Base-by-base conservation (phyloP, 2,797 vertebrate species). In the Sebastes ruberrimus region DNA sequence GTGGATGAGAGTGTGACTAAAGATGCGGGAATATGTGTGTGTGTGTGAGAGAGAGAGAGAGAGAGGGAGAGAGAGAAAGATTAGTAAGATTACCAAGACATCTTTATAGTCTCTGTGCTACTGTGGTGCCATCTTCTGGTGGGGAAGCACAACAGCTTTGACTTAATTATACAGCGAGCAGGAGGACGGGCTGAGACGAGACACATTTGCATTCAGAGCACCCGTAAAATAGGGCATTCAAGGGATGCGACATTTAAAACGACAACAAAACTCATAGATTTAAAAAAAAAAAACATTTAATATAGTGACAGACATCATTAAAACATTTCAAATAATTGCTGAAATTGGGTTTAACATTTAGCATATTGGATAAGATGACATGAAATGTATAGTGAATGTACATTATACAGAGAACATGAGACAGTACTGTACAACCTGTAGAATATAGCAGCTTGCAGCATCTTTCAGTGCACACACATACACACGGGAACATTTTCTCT, bases 41-140 rank as follows among this genome's bases (percentile, higher is more conserved):
- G 63, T 16, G 28, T 71, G 53, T 59, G 68, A 78, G 30, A 25
- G 23, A 67, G 52, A n/a, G 42, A 18, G 78, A 46, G 30, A 16
- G 38, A 42, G 42, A 3, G 42, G 0, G 6, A 7, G 32, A n/a
- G 52, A 62, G 69, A 22, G 53, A 42, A 56, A 85, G 86, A 80
- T 81, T 70, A 86, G 65, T 16, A 76, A 82, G 59, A 89, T 90
- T 85, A 88, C 11, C 22, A 46, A 52, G 13, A 30, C 42, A 61
- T 82, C 68, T 76, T 55, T 62, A 23, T 9, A 46, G 71, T 11
- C 84, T 90, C 49, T 68, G 33, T 94, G 93, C 88, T 80, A 67
- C 91, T 90, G 81, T 91, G 83, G 89, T 93, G 93, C 93, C 94
- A 94, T 94, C 94, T 94, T 65, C 85, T 94, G 93, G 92, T 28